Evolutionary conservation across 2,888 invertebrate genomes (phyloP).

Genomic region (Chloroclysta siterata): DNA sequence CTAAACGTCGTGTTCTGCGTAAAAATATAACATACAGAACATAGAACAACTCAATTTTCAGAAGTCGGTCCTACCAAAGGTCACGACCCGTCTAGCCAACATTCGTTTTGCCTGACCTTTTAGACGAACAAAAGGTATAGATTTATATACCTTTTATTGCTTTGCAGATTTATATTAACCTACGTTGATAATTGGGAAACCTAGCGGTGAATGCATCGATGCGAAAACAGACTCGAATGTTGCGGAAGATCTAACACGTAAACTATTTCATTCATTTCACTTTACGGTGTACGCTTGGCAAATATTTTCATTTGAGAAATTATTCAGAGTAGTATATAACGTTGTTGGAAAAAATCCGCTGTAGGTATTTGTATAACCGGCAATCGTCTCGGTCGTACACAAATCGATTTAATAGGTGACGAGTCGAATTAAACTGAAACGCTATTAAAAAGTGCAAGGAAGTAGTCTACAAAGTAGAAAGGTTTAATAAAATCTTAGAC

Average conservation of each 20-base stretch:
- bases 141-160: background rate
- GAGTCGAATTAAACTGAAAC: no score
- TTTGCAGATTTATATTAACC: background rate
- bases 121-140: background rate
- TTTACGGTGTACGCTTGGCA: conserved; percentile 4
- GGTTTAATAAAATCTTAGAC: no score
- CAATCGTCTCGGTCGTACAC: no score
- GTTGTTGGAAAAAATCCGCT: background rate
- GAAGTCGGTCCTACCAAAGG: background rate
- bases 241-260: conserved; percentile 9
- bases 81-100: background rate
- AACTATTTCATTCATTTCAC: conserved; percentile 25
- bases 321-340: background rate
- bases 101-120: conserved; percentile 3
- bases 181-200: conserved; percentile 2
- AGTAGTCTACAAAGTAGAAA: no score
- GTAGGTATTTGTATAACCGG: no score
- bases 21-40: no score
- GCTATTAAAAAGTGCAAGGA: no score
- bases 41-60: no score
- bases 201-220: background rate
- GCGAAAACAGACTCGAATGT: conserved; percentile 1
- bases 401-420: no score
- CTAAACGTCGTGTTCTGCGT: no score
- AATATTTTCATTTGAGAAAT: conserved; percentile 19